Base-by-base conservation (phyloP, 2,797 vertebrate species). In the Gorsachius magnificus region DNA sequence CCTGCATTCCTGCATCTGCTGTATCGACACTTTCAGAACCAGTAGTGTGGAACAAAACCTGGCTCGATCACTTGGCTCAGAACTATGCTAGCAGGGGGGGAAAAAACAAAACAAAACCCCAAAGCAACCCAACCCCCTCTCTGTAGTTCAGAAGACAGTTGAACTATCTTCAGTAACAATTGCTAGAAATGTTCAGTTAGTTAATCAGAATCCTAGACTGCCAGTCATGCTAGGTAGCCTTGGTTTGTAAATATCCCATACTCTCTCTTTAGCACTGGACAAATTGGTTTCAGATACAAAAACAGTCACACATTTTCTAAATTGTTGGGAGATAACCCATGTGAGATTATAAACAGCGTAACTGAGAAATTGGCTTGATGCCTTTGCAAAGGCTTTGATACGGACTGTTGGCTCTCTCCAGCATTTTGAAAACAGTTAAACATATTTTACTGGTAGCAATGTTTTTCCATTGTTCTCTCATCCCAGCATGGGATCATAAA, bases 261-360 rank as follows among this genome's bases (percentile, higher is more conserved):
- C 72, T 79, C 66, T 93, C 28, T 29, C n/a, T 72, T 79, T 41
- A 80, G 58, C 60, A 35, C 63, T 53, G 74, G 76, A 60, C 63
- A 82, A 84, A 79, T n/a, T 77, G 2, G 0, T 72, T 71, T 71
- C 36, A 43, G 61, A 78, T 14, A 90, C 51, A 63, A 74, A 90
- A 84, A 2, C 43, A 83, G 60, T 41, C 77, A 69, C 29, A 29
- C 26, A 3, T 86, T 89, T 96, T 81, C 89, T 64, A 29, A 81
- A 3, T 46, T 71, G 63, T 36, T 87, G 81, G 58, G 80, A 91
- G 92, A 81, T 43, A 84, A 70, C 76, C 63, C 66, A 82, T 87
- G 87, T 58, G 86, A 90, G 66, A 84, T 91, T 57, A 74, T 36
- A 84, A 94, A 91, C 87, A 91, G 76, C 41, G 80, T 63, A 79